Evolutionary conservation across 2,888 invertebrate species (phyloP).

Genomic region (Orthonychiurus folsomi): DNA sequence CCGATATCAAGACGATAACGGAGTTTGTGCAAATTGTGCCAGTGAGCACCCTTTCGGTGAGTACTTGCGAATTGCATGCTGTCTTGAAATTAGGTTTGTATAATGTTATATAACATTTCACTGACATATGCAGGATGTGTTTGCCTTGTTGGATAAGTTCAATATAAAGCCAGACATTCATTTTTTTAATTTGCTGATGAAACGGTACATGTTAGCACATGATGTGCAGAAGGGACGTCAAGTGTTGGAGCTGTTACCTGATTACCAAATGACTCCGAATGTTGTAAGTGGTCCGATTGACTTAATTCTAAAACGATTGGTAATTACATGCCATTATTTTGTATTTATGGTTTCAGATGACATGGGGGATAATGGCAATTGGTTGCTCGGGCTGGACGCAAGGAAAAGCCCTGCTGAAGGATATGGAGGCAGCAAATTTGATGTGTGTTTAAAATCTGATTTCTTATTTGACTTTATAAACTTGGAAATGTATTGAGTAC

Average conservation of each 20-base stretch:
- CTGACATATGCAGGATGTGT: slow-evolving; percentile 47
- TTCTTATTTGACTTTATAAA: too few species aligned
- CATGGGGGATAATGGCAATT: slow-evolving; percentile 76
- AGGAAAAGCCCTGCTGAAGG: slow-evolving; percentile 56
- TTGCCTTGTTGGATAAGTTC: slow-evolving; percentile 54
- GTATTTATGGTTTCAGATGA: slow-evolving; percentile 52
- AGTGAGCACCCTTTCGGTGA: too few species aligned
- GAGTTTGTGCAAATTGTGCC: slow-evolving; percentile 65
- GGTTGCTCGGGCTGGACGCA: slow-evolving; percentile 59
- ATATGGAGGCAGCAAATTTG: slow-evolving; percentile 60
- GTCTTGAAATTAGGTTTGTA: too few species aligned
- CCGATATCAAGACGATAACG: slow-evolving; percentile 70
- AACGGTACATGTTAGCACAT: slow-evolving; percentile 60
- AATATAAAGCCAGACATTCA: slow-evolving; percentile 63
- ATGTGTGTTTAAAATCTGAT: slow-evolving; percentile 48
- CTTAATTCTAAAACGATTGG: too few species aligned
- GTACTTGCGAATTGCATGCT: slow-evolving; percentile 4
- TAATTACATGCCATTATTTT: neutral
- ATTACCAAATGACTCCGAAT: slow-evolving; percentile 52
- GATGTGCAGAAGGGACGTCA: slow-evolving; percentile 62
- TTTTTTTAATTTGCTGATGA: slow-evolving; percentile 79
- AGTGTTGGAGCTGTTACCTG: slow-evolving; percentile 26
- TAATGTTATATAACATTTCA: slow-evolving; percentile 14
- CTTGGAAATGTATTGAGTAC: too few species aligned
- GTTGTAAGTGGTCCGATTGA: too few species aligned